Conservation (phyloP, 2,888 invertebrate genomes). For the Melieria omissa region DNA sequence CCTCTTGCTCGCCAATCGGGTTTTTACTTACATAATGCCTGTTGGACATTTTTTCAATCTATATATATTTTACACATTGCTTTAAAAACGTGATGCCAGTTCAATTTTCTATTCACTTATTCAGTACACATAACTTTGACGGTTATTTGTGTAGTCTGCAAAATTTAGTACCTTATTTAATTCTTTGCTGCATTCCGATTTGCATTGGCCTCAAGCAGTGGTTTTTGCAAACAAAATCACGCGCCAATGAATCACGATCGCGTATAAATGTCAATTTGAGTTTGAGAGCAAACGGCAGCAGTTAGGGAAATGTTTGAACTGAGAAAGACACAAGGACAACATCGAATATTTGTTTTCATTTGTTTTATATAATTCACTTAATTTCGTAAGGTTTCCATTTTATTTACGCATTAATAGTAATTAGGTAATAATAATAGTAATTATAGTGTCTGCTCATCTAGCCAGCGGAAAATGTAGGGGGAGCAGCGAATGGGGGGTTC, state of each 20-base stretch:
- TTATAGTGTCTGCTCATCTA: slow-evolving; percentile 26
- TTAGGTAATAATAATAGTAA: slow-evolving; percentile 19
- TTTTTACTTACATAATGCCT: slow-evolving; percentile 34
- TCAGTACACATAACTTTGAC: too few species aligned
- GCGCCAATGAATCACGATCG: too few species aligned
- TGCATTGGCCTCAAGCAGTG: too few species aligned
- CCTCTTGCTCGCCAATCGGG: not conserved
- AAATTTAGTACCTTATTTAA: too few species aligned
- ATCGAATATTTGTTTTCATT: slow-evolving; percentile 29
- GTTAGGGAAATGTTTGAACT: too few species aligned
- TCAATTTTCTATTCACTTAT: slow-evolving; percentile 18
- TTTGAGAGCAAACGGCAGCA: too few species aligned
- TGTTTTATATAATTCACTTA: slow-evolving; percentile 16
- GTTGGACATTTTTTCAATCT: not conserved
- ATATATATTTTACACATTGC: slow-evolving; percentile 39
- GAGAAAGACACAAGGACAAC: slow-evolving; percentile 25
- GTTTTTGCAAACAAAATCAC: too few species aligned
- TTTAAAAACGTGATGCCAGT: slow-evolving; percentile 36
- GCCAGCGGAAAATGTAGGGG: not conserved
- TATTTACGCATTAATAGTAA: slow-evolving; percentile 22
- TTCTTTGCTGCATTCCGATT: too few species aligned
- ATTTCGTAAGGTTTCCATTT: slow-evolving; percentile 17
- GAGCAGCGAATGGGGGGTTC: not conserved
- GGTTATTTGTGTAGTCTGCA: too few species aligned
- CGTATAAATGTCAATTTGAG: too few species aligned